Percentiles rank a stretch among this genome's conserved stretches.
Conservation (phyloP, 30 jellyfish, hydroid and myxozoan genomes). For the Aurelia sp. region DNA sequence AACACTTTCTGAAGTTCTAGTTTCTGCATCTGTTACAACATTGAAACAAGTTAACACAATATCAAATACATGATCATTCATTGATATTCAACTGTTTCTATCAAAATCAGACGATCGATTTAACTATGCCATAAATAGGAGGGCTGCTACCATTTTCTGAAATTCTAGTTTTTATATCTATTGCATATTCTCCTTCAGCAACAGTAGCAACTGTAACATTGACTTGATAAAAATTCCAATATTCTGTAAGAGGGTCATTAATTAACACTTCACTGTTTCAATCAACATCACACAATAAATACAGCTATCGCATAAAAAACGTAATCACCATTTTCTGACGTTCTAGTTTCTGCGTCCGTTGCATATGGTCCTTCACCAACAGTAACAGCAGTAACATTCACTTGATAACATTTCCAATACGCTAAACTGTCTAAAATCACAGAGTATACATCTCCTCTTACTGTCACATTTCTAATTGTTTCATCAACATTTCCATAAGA, state of each 20-base stretch:
- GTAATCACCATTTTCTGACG: slow-evolving; percentile 1
- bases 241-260: too few species aligned
- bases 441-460: neutral
- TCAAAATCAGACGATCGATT: neutral
- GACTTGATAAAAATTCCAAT: too few species aligned
- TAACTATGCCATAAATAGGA: too few species aligned
- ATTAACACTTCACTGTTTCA: neutral
- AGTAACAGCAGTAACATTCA: slow-evolving; percentile 27
- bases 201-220: too few species aligned
- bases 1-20: slow-evolving; percentile 5
- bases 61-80: neutral
- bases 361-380: neutral
- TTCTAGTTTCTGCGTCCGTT: neutral
- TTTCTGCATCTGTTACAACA: too few species aligned
- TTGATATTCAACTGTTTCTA: neutral
- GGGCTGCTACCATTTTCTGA: too few species aligned
- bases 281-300: neutral
- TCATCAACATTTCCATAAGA: neutral
- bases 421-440: neutral
- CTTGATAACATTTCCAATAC: slow-evolving; percentile 46
- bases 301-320: neutral
- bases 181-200: too few species aligned
- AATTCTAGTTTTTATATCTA: too few species aligned
- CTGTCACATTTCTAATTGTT: neutral
- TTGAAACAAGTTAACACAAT: neutral